Conservation (phyloP, 2,888 invertebrate species). For the Cosmorhoe ocellata region DNA sequence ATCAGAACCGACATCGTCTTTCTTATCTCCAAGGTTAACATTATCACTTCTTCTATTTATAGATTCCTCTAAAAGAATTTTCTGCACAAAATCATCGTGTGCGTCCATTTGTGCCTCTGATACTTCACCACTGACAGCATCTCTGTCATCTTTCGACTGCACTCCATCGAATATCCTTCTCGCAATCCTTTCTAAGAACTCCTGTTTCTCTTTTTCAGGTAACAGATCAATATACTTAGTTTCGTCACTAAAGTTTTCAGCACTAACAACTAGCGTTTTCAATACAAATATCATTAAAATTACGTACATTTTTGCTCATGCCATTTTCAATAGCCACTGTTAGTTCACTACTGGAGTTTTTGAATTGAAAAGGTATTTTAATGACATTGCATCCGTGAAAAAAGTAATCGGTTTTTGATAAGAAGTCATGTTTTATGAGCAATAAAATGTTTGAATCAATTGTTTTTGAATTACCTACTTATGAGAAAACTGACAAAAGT, state of each 20-base stretch:
- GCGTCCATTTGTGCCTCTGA: slow-evolving; percentile 50
- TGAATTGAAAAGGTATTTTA: slow-evolving; percentile 15
- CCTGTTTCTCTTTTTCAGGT: slow-evolving; percentile 59
- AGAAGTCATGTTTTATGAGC: slow-evolving; percentile 26
- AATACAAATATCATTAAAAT: slow-evolving; percentile 38
- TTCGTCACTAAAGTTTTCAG: slow-evolving; percentile 44
- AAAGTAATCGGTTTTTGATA: slow-evolving; percentile 40
- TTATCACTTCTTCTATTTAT: slow-evolving; percentile 37
- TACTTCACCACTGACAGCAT: slow-evolving; percentile 43
- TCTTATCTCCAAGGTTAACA: not conserved
- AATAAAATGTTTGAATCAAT: slow-evolving; percentile 9
- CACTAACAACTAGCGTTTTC: slow-evolving; percentile 22
- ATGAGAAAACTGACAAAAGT: not conserved
- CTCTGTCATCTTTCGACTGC: slow-evolving; percentile 35
- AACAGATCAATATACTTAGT: slow-evolving; percentile 61
- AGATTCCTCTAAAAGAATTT: slow-evolving; percentile 57
- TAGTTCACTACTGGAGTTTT: not conserved
- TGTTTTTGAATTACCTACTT: not conserved
- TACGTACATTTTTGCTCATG: slow-evolving; percentile 41
- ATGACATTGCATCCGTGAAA: slow-evolving; percentile 27
- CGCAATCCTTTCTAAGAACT: slow-evolving; percentile 60
- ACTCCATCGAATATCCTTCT: slow-evolving; percentile 59
- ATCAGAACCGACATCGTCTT: not conserved
- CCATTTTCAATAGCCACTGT: slow-evolving; percentile 36
- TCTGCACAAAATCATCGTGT: slow-evolving; percentile 53